Base-by-base conservation (phyloP, 2,797 vertebrate species). In the Gymnothorax reevesii region DNA sequence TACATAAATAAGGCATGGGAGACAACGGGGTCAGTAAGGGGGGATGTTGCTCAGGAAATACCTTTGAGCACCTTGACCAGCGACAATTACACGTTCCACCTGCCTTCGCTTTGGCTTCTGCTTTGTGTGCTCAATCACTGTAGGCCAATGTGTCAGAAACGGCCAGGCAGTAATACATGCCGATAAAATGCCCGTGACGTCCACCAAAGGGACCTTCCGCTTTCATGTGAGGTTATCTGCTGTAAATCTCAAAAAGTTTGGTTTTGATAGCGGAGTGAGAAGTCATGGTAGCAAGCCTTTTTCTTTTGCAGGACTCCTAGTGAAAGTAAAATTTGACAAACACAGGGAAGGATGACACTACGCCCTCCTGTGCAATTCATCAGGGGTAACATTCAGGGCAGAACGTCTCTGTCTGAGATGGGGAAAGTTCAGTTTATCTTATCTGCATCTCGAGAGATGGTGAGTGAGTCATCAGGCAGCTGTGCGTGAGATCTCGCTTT, bases 1-100 rank as follows among this genome's bases (percentile, higher is more conserved):
- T 91, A 90, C 88, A 33, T 95, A 95, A 95, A 94, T 94, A 94
- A 85, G 60, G 89, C 82, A 64, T 89, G 57, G 86, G 92, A 91
- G 91, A 6, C 85, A 88, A 86, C 60, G 62, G 88, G 93, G 93
- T 94, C 94, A 93, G 80, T 92, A 89, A 12, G 87, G 92, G 7
- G 27, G n/a, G 59, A 17, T 7, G 69, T 60, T 9, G 83, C 94
- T 94, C 93, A 87, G 84, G 83, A 87, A 92, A 91, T 89, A 92
- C 90, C 90, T 92, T 49, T 13, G 73, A 75, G 17, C 6, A 20
- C 27, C 73, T 89, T 89, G 92, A 94, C 89, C 92, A 89, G 88
- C 52, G 54, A 90, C 90, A 42, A 89, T 94, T 91, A 92, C 87
- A 59, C 59, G 33, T 52, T 55, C 64, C 12, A 4, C 73, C 2